A percentile compares a stretch with the other conserved stretches of the same genome.
Evolutionary conservation across 2,888 invertebrate genomes (phyloP).

Genomic region (Oscheius myriophilus): DNA sequence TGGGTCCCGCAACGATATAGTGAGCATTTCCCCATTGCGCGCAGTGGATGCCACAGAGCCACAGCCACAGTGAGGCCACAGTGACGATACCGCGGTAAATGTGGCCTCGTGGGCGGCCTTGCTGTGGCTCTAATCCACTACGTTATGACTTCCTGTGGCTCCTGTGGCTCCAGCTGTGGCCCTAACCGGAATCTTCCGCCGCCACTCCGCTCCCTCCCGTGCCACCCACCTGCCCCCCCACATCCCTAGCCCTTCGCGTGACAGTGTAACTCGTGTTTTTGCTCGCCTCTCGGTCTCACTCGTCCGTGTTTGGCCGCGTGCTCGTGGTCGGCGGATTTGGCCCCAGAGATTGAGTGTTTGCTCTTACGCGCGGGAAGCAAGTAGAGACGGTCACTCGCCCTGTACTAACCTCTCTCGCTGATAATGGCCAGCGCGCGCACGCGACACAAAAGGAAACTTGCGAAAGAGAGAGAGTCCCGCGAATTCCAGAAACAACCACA

Average conservation of each 20-base stretch:
- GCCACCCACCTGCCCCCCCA: background rate
- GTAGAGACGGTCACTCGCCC: conserved; percentile 19
- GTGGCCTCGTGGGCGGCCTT: too few species aligned
- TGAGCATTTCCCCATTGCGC: background rate
- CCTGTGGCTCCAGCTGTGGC: too few species aligned
- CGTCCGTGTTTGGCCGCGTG: conserved; percentile 20
- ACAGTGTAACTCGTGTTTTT: background rate
- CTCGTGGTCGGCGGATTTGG: conserved; percentile 29
- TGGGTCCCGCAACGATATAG: too few species aligned
- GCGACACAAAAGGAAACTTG: too few species aligned
- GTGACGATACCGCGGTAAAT: too few species aligned
- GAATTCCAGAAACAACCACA: too few species aligned
- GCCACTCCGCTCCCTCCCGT: background rate
- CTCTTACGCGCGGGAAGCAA: conserved; percentile 24
- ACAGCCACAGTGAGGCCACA: too few species aligned
- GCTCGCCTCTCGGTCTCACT: background rate
- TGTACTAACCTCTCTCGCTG: conserved; percentile 16
- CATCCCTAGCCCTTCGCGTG: too few species aligned
- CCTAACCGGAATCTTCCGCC: too few species aligned
- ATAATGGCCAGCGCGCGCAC: background rate
- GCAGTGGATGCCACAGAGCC: background rate
- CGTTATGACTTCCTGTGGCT: too few species aligned
- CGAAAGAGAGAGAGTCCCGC: too few species aligned
- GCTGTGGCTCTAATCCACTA: too few species aligned
- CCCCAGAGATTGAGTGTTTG: conserved; percentile 21